Evolutionary conservation across 92 coral and sea anemone species (phyloP).

Genomic region (Paragorgia papillata): DNA sequence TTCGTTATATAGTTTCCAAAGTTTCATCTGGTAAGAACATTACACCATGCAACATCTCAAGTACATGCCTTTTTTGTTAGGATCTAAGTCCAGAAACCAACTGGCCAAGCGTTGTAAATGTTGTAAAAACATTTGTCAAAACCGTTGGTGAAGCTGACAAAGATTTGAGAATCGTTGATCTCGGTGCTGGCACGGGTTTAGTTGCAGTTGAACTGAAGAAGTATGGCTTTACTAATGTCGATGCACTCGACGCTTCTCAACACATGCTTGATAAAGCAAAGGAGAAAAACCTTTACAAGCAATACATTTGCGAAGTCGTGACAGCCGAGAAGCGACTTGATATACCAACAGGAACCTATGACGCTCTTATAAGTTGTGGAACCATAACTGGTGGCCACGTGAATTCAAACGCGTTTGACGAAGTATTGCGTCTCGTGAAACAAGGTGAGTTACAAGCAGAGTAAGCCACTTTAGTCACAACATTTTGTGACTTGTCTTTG

Average conservation of each 20-base stretch:
- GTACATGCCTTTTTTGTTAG: neutral
- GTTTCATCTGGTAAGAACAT: too few relatives aligned
- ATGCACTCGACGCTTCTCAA: slow-evolving; percentile 57
- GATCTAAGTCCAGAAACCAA: neutral
- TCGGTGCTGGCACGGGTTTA: too few relatives aligned
- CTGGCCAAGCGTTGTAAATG: neutral
- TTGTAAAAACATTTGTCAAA: neutral
- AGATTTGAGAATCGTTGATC: neutral
- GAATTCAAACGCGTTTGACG: slow-evolving; percentile 49
- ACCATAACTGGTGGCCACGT: slow-evolving; percentile 54
- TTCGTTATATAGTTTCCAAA: too few relatives aligned
- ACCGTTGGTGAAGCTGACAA: neutral
- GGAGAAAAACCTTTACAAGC: slow-evolving; percentile 51
- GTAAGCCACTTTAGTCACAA: too few relatives aligned
- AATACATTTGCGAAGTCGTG: slow-evolving; percentile 44
- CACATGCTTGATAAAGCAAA: slow-evolving; percentile 56
- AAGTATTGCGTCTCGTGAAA: slow-evolving; percentile 51
- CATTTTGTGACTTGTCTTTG: too few relatives aligned
- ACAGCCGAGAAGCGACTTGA: slow-evolving; percentile 34
- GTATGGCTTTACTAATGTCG: slow-evolving; percentile 46
- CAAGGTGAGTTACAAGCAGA: slow-evolving; percentile 36
- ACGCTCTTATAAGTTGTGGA: slow-evolving; percentile 49
- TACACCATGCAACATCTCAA: too few relatives aligned
- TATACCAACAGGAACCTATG: slow-evolving; percentile 40
- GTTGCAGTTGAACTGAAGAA: slow-evolving; percentile 20